Conservation (phyloP, 2,888 invertebrate genomes). For the Drosophila bunnanda region DNA sequence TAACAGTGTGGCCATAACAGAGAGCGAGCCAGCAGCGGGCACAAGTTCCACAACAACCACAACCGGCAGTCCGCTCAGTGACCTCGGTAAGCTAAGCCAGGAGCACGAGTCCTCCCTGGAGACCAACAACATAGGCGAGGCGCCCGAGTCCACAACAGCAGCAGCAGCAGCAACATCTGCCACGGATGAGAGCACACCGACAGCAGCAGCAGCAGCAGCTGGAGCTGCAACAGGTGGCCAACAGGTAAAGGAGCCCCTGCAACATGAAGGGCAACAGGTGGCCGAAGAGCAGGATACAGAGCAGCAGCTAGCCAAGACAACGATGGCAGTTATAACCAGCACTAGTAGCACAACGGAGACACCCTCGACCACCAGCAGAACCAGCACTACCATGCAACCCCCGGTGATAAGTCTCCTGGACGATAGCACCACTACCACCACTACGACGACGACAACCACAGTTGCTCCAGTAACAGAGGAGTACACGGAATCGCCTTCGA, state of each 20-base stretch:
- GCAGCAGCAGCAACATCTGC: conserved; percentile 36
- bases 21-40: conserved; percentile 21
- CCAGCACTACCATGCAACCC: conserved; percentile 58
- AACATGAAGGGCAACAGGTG: conserved; percentile 40
- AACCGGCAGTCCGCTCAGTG: conserved; percentile 42
- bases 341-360: conserved; percentile 41
- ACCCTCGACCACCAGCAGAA: conserved; percentile 47
- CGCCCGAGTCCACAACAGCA: conserved; percentile 50
- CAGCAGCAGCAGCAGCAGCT: conserved; percentile 34
- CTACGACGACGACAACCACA: conserved; percentile 56
- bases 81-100: conserved; percentile 48
- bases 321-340: conserved; percentile 52
- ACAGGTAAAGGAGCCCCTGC: conserved; percentile 18
- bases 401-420: conserved; percentile 68
- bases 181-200: conserved; percentile 29
- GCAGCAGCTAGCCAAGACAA: conserved; percentile 45
- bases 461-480: conserved; percentile 54
- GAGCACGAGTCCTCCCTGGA: conserved; percentile 79
- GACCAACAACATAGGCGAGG: conserved; percentile 80
- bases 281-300: conserved; percentile 45
- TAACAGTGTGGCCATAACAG: conserved; percentile 37
- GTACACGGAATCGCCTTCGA: conserved; percentile 49
- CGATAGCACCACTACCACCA: conserved; percentile 68
- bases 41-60: conserved; percentile 29
- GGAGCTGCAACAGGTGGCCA: conserved; percentile 36